Evolutionary conservation across 2,113 vertebrate species (phyloP), one percentile per base, ranked within the genome.

Genomic region (Accipiter cooperii): DNA sequence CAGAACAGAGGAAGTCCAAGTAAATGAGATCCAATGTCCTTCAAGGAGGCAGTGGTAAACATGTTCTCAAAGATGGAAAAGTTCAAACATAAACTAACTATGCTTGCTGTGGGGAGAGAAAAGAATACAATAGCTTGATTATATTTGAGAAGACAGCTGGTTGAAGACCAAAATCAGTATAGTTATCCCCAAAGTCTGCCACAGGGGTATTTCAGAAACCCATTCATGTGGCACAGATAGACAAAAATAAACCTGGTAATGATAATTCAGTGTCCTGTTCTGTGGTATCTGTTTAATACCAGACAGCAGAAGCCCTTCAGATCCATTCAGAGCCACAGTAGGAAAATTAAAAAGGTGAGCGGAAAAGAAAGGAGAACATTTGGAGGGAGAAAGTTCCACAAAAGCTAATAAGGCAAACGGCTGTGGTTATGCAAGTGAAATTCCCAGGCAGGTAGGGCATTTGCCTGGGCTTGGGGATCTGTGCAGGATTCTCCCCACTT

Each of bases 91-190:
- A 96, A 95, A 82, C 82, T 78, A 80, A 66, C 65, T 90, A 3
- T 71, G 73, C 84, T 80, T 22, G 15, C 63, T 87, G 29, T 46
- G 52, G 29, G 46, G 57, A 83, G 65, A 79, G 61, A 55, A 71
- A 84, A 90, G 64, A 96, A 68, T 79, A 87, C 60, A 38, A 57
- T 79, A 68, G 71, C 29, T 92, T 58, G 65, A 89, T 95, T 97
- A 69, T 95, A 61, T 94, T 92, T 89, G 91, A 83, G 87, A 92
- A 95, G 82, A 54, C 84, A 96, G 92, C 87, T 96, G 95, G 71
- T 90, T 75, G 36, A 91, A 92, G 83, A 91, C 77, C 83, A 79
- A 87, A 95, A 90, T 94, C 73, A 40, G 90, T 78, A 69, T 90
- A 13, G 6, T 93, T 92, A 46, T 92, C 57, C 60, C 82, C 80